Evolutionary conservation across 2,113 vertebrate species (phyloP), one percentile per base, ranked within the genome.

Genomic region (Microcebus tavaratra): DNA sequence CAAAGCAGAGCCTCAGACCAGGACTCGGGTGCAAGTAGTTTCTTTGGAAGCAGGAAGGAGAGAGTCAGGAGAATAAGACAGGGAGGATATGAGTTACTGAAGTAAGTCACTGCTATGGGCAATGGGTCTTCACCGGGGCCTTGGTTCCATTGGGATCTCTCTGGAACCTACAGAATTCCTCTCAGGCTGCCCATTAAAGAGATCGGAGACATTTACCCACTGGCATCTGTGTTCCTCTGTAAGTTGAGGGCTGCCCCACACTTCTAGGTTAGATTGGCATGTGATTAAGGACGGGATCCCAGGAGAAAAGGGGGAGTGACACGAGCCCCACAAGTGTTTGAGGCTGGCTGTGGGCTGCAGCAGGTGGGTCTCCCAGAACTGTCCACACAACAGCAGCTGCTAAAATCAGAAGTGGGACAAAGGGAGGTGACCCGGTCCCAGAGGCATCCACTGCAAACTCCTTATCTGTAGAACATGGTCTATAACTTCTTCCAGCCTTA

Each of bases 71-170:
- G 34, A 18, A 21, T 13, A 42, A 61, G 39, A 21, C 17, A 57
- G 39, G 36, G 39, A 68, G 3, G 10, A 45, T 10, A 0, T 7
- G 39, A 67, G 59, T 86, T 27, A 13, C 13, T 10, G 7, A 36
- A 65, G 76, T 67, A 36, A 65, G 76, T 67, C n/a, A n/a, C 25
- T 23, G 21, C 65, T 73, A 5, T 0, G 57, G 34, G 39, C 20
- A 6, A 0, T 0, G 11, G 45, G 3, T 1, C 10, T 67, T 76
- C 53, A 1, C 1, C 3, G 25, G 48, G n/a, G 11, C 6, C 31
- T 80, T 21, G 12, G 57, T 63, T 85, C 31, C 36, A 12, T 1
- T 9, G 83, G 25, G 50, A 45, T 55, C 34, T 88, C n/a, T 86
- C 39, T 73, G 87, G 21, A 59, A 11, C 57, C 21, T 17, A 14